Evolutionary conservation across 2,888 invertebrate genomes (phyloP), one percentile per base, ranked within the genome.

Genomic region (Callosobruchus maculatus): DNA sequence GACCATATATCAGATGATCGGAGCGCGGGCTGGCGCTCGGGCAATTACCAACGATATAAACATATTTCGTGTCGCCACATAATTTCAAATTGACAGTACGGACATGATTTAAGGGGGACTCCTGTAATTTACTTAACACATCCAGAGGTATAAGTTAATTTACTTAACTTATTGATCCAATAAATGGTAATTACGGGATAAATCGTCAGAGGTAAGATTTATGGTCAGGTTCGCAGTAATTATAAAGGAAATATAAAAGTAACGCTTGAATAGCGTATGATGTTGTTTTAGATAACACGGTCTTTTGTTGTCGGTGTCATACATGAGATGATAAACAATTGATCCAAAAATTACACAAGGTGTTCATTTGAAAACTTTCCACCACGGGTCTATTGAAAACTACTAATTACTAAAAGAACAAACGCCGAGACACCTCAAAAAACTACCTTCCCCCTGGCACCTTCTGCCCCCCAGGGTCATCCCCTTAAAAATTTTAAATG

Each of bases 41-140:
- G 75, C 74, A 76, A 76, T 74, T 76, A 77, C 70, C 74, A 72
- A 67, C 69, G 73, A 74, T 71, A 73, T 73, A 31, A 74, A 73
- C 73, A 72, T 74, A 76, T 75, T 75, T 73, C 67, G 75, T 68
- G 73, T 74, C 73, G 74, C 76, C 72, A 75, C 77, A 78, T 78
- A 76, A 77, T 75, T 77, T 77, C 71, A 70, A 77, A 78, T 75
- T 76, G 77, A 77, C 78, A 77, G 76, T 74, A 68, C 9, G 26
- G 69, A 71, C 75, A 69, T 77, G 78, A 78, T 21, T 77, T 77
- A 78, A 75, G 66, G 72, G 70, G 30, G 70, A 66, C 70, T 74
- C 73, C 73, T 75, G 75, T 78, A 78, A 78, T 78, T 78, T 77
- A 78, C 77, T 77, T 77, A 77, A 75, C 76, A 74, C 77, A 74